Conservation (phyloP, 2,113 vertebrate species). For the Eublepharis macularius region DNA sequence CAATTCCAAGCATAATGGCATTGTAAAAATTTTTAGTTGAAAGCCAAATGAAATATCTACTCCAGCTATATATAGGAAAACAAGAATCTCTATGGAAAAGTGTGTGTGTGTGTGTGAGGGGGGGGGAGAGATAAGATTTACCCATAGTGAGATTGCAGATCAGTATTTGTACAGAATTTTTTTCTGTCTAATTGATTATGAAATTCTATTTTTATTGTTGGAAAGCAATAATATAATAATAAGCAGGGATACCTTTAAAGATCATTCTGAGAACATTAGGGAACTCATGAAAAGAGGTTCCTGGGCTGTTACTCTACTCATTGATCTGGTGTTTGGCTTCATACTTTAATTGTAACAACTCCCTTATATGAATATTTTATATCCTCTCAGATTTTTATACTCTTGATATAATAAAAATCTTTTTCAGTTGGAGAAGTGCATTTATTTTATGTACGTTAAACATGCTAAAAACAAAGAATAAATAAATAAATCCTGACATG, state of each 20-base stretch:
- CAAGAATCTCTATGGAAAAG: background rate
- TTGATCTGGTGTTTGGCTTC: slow-evolving; percentile 3
- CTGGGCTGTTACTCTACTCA: background rate
- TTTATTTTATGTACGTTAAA: background rate
- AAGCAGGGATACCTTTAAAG: slow-evolving; percentile 7
- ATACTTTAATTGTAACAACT: background rate
- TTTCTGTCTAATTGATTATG: background rate
- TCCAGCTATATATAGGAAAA: background rate
- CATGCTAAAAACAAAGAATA: background rate
- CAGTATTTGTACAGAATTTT: background rate
- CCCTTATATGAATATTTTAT: background rate
- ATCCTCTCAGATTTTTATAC: background rate
- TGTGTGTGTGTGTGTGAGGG: background rate
- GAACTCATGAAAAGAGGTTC: background rate
- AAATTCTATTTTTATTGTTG: slow-evolving; percentile 9
- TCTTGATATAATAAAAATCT: background rate
- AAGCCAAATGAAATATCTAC: background rate
- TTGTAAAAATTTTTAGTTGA: slow-evolving; percentile 4
- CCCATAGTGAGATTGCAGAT: background rate
- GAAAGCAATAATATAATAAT: slow-evolving; percentile 17
- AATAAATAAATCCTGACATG: background rate
- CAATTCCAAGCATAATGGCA: background rate
- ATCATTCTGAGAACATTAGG: slow-evolving; percentile 6
- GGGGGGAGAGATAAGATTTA: background rate
- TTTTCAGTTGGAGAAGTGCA: background rate